A percentile compares a stretch with the other conserved stretches of the same genome.
Evolutionary conservation across 1,140 invertebrate species (phyloP).

Genomic region (Pygmarrhopalites habei): DNA sequence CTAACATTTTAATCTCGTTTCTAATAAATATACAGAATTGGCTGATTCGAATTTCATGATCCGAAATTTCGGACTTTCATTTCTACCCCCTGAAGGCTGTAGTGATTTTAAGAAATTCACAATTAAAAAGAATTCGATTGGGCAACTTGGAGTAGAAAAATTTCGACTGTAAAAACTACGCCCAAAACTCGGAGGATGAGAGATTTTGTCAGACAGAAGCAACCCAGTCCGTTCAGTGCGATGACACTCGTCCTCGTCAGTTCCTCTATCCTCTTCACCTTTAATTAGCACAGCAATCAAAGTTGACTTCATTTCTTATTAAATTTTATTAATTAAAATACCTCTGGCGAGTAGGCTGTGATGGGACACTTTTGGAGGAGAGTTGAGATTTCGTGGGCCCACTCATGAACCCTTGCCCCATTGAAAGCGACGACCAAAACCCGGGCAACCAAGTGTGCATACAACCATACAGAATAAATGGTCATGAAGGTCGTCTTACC

Average conservation of each 20-base stretch:
- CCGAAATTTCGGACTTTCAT: too few relatives aligned
- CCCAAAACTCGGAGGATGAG: slow-evolving; percentile 17
- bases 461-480: slow-evolving; percentile 11
- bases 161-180: slow-evolving; percentile 27
- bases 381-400: neutral
- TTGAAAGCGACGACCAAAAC: slow-evolving; percentile 4
- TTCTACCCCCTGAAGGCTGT: too few relatives aligned
- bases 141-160: slow-evolving; percentile 25
- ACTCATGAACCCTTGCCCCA: slow-evolving; percentile 9
- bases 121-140: too few relatives aligned
- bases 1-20: too few relatives aligned
- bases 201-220: slow-evolving; percentile 16
- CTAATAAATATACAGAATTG: too few relatives aligned
- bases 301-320: neutral
- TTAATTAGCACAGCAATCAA: neutral
- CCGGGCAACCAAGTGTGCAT: slow-evolving; percentile 8
- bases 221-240: slow-evolving; percentile 14
- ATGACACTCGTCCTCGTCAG: neutral
- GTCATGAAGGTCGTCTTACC: neutral
- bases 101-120: too few relatives aligned
- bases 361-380: slow-evolving; percentile 3
- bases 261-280: slow-evolving; percentile 11
- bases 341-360: slow-evolving; percentile 3
- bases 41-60: too few relatives aligned
- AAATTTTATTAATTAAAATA: neutral